Percentiles rank a stretch among this genome's conserved stretches.
Conservation (phyloP, 2,888 invertebrate species). For the Lepidocyrtinus sp. region DNA sequence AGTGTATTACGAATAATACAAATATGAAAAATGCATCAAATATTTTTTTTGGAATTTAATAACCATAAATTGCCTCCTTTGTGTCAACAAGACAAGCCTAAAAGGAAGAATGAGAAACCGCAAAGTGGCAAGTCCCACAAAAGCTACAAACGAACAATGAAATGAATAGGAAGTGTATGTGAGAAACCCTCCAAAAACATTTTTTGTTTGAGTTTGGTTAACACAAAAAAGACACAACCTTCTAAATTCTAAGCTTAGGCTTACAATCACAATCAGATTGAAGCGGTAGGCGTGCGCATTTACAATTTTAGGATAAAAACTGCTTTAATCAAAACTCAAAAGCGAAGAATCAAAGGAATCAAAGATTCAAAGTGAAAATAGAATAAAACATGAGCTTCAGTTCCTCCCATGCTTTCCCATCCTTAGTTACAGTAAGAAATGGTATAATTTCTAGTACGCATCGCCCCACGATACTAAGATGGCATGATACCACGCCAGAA, state of each 20-base stretch:
- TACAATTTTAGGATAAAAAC: background rate
- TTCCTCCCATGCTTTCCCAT: background rate
- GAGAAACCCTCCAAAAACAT: background rate
- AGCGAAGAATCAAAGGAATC: background rate
- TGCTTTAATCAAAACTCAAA: background rate
- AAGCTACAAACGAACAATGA: no score
- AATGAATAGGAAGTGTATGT: no score
- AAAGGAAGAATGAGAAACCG: background rate
- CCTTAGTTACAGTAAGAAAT: no score
- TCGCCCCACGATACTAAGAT: no score
- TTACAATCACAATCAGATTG: no score
- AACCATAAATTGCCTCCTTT: background rate
- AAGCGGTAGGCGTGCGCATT: background rate
- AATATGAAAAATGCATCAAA: no score
- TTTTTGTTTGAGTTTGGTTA: background rate
- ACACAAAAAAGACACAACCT: background rate
- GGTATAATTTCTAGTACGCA: no score
- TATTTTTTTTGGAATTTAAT: background rate
- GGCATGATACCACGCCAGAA: no score
- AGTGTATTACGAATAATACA: background rate
- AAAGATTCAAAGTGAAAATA: background rate
- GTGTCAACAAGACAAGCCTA: background rate
- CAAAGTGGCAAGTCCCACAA: background rate
- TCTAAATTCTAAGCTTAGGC: background rate
- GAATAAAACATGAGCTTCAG: background rate